These are phyloP conservation scores for Melanophora roralis DNA, from an alignment of 2,888 invertebrate genomes.

Conservation along the genomic window DNA sequence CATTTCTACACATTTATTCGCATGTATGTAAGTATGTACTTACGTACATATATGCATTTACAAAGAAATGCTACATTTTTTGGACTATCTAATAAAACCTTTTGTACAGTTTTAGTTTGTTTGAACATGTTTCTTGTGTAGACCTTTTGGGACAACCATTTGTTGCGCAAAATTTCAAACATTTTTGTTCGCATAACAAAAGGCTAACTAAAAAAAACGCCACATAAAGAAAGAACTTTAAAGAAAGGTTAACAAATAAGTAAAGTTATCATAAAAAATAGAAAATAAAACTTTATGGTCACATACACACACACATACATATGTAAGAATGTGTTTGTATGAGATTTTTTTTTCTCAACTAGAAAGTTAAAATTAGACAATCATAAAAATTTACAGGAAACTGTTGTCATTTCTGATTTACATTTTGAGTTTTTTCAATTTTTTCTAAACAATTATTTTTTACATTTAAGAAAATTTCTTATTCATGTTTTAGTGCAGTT, in stretches of 20 bases:
- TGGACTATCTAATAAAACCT: constrained; percentile 59
- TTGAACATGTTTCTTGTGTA: constrained; percentile 22
- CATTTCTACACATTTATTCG: constrained; percentile 36
- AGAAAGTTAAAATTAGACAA: constrained; percentile 55
- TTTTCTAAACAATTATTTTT: constrained; percentile 2
- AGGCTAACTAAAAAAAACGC: neutral
- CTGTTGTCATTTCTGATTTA: constrained; percentile 54
- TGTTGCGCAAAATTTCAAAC: constrained; percentile 56
- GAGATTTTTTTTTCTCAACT: constrained; percentile 9
- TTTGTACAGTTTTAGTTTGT: constrained; percentile 28
- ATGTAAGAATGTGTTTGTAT: neutral
- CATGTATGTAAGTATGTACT: too few species aligned
- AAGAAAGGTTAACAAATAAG: constrained; percentile 36
- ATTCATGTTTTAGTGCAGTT: constrained; percentile 26
- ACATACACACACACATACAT: neutral
- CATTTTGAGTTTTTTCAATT: constrained; percentile 11
- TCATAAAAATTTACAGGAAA: constrained; percentile 60
- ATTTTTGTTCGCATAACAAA: constrained; percentile 40
- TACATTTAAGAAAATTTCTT: constrained; percentile 39
- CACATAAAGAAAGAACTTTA: constrained; percentile 19
- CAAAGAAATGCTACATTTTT: constrained; percentile 35
- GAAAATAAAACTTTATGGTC: too few species aligned
- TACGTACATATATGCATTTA: neutral
- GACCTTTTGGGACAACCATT: constrained; percentile 56
- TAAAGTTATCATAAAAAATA: neutral